Conservation (phyloP, 2,888 invertebrate genomes). For the Calameuta pallipes region DNA sequence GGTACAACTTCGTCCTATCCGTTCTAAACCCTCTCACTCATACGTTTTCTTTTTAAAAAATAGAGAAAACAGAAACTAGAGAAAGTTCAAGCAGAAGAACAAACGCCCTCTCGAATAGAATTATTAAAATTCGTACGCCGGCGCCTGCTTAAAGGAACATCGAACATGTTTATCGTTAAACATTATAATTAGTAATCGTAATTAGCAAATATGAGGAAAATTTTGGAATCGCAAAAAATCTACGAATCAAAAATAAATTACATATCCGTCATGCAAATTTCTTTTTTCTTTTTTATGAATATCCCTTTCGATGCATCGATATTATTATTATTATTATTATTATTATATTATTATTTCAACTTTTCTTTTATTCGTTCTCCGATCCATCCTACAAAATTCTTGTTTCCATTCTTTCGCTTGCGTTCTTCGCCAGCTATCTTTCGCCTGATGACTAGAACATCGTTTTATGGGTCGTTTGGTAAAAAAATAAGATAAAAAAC, state of each 20-base stretch:
- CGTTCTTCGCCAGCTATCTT: slow-evolving; percentile 15
- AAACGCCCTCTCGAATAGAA: slow-evolving; percentile 14
- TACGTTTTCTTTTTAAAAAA: not conserved
- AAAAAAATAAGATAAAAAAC: slow-evolving; percentile 59
- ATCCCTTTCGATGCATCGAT: not conserved
- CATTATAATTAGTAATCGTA: slow-evolving; percentile 27
- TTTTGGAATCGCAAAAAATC: slow-evolving; percentile 27
- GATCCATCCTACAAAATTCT: not conserved
- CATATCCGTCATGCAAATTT: slow-evolving; percentile 49
- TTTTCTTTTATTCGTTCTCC: slow-evolving; percentile 17
- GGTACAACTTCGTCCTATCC: not conserved
- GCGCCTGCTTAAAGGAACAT: slow-evolving; percentile 53
- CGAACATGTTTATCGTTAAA: slow-evolving; percentile 42
- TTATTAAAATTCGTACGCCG: slow-evolving; percentile 24
- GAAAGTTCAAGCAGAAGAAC: not conserved
- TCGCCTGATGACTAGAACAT: slow-evolving; percentile 60
- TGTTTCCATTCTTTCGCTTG: slow-evolving; percentile 23
- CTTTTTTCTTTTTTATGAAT: slow-evolving; percentile 25
- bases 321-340: no score
- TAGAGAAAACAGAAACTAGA: not conserved
- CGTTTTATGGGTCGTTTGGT: slow-evolving; percentile 58
- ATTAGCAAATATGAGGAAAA: slow-evolving; percentile 24
- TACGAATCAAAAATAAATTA: slow-evolving; percentile 57
- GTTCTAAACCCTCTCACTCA: not conserved
- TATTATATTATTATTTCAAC: slow-evolving; percentile 19